Conservation (phyloP, 2,888 invertebrate genomes). For the Chorisops tibialis region DNA sequence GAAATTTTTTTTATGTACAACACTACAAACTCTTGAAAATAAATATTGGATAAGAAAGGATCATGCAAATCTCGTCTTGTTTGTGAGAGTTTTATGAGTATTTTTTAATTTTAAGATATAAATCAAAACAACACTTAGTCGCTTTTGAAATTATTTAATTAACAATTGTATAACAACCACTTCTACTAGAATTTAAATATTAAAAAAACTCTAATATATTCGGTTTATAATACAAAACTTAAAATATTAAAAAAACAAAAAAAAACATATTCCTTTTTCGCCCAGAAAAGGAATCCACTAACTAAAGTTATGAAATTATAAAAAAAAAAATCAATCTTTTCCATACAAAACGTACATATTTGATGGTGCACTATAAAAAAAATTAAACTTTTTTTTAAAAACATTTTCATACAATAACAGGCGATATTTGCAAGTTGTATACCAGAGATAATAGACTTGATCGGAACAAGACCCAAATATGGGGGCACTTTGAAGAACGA, state of each 20-base stretch:
- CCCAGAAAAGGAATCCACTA: no score
- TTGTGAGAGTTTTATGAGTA: neutral
- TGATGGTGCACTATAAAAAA: slow-evolving; percentile 20
- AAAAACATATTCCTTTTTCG: no score
- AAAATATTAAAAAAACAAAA: no score
- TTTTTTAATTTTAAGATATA: neutral
- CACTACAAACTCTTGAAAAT: no score
- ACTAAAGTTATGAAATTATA: slow-evolving; percentile 7
- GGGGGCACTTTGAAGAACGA: slow-evolving; percentile 99
- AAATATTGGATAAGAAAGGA: no score
- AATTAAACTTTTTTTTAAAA: slow-evolving; percentile 30
- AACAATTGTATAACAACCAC: slow-evolving; percentile 13
- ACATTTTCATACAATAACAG: slow-evolving; percentile 58
- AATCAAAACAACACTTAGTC: neutral
- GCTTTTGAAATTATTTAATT: neutral
- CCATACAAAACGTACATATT: slow-evolving; percentile 38
- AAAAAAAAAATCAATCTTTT: slow-evolving; percentile 35
- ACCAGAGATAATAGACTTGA: slow-evolving; percentile 99
- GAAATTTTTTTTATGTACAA: no score
- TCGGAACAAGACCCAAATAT: slow-evolving; percentile 99
- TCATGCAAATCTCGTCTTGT: neutral
- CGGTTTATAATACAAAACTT: no score
- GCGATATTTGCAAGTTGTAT: slow-evolving; percentile 99
- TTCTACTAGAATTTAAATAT: slow-evolving; percentile 1
- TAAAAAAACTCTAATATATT: neutral